Percentiles rank a stretch among this genome's conserved stretches.
phyloP scores from a whole-genome alignment of 2,888 invertebrate species.

The Volucella inflata region DNA sequence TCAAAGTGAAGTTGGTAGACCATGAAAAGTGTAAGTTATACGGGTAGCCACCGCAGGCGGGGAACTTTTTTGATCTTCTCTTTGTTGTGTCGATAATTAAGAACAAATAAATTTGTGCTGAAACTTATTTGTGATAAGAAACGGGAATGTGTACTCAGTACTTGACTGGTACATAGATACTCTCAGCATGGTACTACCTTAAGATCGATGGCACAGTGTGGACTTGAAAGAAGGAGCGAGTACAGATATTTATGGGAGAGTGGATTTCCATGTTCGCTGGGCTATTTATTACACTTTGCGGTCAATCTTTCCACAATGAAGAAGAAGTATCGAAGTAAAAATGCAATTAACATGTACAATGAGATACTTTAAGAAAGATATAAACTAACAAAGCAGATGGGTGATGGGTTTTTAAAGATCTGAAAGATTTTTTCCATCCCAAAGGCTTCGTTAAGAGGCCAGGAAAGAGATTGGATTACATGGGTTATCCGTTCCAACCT shows the following conservation, averaged over 20 bases:
- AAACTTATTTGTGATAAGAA: constrained; percentile 50
- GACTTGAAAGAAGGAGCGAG: constrained; percentile 24
- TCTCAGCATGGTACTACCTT: constrained; percentile 28
- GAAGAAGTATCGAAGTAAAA: too few species aligned
- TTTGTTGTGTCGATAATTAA: constrained; percentile 24
- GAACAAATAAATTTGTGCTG: constrained; percentile 28
- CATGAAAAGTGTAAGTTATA: too few species aligned
- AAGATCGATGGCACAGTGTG: constrained; percentile 9
- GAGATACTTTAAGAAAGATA: too few species aligned
- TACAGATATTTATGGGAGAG: constrained; percentile 56
- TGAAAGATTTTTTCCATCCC: too few species aligned
- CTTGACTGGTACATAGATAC: background rate
- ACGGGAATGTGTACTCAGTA: background rate
- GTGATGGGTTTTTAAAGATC: too few species aligned
- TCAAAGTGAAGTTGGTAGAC: background rate
- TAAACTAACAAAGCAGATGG: too few species aligned
- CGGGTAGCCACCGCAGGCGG: background rate
- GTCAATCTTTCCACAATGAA: background rate
- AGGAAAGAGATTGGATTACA: too few species aligned
- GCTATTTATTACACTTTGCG: constrained; percentile 23
- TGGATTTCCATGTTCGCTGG: constrained; percentile 53
- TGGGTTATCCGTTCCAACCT: too few species aligned
- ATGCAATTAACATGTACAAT: too few species aligned
- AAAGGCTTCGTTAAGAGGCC: too few species aligned
- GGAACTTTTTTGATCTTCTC: constrained; percentile 14